Evolutionary conservation across 2,888 invertebrate species (phyloP).

Genomic region (Rosalia funebris): DNA sequence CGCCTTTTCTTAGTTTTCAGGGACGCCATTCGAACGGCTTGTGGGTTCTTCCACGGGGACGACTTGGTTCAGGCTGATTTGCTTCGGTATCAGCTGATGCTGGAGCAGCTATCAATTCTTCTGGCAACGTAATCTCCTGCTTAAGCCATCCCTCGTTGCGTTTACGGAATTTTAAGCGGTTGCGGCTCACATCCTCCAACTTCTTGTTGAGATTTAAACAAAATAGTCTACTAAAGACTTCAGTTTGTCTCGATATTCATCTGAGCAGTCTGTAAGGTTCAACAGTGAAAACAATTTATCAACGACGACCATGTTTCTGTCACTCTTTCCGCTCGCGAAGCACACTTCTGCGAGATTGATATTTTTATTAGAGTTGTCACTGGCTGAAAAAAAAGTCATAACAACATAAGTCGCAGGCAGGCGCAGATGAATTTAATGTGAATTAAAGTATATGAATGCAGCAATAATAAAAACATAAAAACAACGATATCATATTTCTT

Average conservation of each 20-base stretch:
- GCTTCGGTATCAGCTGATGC: neutral
- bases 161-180: neutral
- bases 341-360: constrained; percentile 1
- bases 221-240: constrained; percentile 4
- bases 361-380: neutral
- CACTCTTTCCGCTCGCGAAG: neutral
- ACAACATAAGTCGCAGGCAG: neutral
- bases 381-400: constrained; percentile 6
- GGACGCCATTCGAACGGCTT: constrained; percentile 13
- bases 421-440: neutral
- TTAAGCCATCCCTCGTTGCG: constrained; percentile 3
- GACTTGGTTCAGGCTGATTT: constrained; percentile 19
- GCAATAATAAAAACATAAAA: constrained; percentile 1
- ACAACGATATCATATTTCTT: neutral
- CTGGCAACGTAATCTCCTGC: constrained; percentile 1
- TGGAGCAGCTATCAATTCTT: neutral
- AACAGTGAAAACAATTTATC: constrained; percentile 1
- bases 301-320: neutral
- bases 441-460: constrained; percentile 1
- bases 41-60: constrained; percentile 20
- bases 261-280: constrained; percentile 3
- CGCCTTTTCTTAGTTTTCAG: constrained; percentile 22
- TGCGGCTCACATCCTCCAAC: neutral
- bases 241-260: neutral
- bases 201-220: constrained; percentile 4